Evolutionary conservation across 1,140 invertebrate genomes (phyloP), one percentile per base, ranked within the genome.

Genomic region (Megathymus violae): DNA sequence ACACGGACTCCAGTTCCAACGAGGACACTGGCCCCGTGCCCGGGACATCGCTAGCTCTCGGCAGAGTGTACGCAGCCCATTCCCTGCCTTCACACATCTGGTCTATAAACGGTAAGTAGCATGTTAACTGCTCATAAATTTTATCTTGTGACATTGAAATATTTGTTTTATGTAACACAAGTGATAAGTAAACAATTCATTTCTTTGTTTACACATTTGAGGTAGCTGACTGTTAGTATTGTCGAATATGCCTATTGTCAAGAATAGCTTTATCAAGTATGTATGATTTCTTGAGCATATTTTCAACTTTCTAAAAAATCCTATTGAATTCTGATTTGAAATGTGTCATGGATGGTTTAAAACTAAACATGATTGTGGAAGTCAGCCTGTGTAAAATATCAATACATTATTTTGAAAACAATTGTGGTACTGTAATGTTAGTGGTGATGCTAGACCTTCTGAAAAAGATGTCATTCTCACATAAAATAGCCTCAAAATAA

Each of bases 51-150:
- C 74, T 93, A 50, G 86, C 92, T n/a, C 92, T 95, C 25, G 95
- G 96, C 59, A 92, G 96, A 63, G 96, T 97, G 10, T 97, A 97
- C 85, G 95, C 96, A 60, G 95, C 96, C 74, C 96, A 97, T 88
- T 97, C 96, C 69, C 92, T 97, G 89, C 96, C 96, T 85, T 96
- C 96, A 69, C 96, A 97, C 88, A 97, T 97, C 92, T 97, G 96
- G 95, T 97, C 96, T 69, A 93, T 97, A 71, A 97, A 97, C 91
- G 96, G 96, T 97, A 90, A 94, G 94, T 94, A 64, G 3, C 22
- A 9, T n/a, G n/a, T 11, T 11, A 36, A 11, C 11, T 11, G 34
- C n/a, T 4, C 1, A 36, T 36, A 36, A 1, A 11, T 36, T 36
- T n/a, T 36, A n/a, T 36, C n/a, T 11, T 11, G 1, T 36, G n/a